phyloP scores from a whole-genome alignment of 2,113 vertebrate genomes.

The Damaliscus lunatus region DNA sequence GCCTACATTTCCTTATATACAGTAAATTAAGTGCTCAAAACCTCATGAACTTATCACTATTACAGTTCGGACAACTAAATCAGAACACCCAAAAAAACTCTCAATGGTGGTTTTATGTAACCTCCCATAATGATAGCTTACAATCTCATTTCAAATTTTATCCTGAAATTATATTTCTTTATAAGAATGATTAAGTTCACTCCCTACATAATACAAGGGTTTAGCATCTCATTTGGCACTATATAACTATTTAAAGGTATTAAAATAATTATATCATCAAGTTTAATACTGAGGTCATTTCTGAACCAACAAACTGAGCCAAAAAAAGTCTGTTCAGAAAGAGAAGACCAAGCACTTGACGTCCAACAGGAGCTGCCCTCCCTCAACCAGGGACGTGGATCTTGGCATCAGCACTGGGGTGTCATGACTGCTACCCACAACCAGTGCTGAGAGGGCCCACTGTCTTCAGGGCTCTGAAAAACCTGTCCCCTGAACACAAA shows the following conservation, averaged over 20 bases:
- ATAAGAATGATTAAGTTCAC: background rate
- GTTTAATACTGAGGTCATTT: background rate
- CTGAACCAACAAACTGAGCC: background rate
- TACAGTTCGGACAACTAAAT: background rate
- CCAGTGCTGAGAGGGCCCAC: background rate
- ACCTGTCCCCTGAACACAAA: background rate
- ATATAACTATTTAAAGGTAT: background rate
- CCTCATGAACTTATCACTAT: background rate
- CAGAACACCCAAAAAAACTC: background rate
- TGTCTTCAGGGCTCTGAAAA: background rate
- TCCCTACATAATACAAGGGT: background rate
- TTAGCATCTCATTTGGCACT: background rate
- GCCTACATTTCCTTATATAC: background rate
- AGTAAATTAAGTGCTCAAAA: background rate
- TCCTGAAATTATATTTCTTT: conserved; percentile 33
- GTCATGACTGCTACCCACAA: background rate
- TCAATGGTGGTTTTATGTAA: background rate
- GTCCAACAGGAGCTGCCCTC: background rate
- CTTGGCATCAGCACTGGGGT: background rate
- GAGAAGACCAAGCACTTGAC: background rate
- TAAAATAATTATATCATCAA: conserved; percentile 11
- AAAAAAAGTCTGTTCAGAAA: background rate
- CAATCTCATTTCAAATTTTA: conserved; percentile 7
- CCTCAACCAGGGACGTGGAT: background rate
- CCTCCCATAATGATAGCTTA: background rate